phyloP scores from a whole-genome alignment of 2,113 vertebrate species.

The Conger conger region DNA sequence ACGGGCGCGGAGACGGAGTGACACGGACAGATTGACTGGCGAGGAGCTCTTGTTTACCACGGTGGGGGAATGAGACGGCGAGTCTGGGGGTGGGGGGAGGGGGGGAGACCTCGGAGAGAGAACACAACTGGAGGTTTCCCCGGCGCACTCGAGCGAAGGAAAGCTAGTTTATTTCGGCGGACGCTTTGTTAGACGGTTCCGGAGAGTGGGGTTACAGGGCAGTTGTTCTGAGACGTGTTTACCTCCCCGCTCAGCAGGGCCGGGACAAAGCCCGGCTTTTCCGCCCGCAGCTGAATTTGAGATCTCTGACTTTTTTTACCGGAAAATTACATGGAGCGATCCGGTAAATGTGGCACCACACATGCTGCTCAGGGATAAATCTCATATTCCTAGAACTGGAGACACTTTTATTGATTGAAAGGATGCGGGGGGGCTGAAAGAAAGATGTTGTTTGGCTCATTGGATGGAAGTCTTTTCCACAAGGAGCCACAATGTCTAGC shows the following conservation, averaged over 20 bases:
- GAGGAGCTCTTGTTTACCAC: neutral
- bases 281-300: neutral
- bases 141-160: neutral
- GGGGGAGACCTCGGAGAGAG: neutral
- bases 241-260: neutral
- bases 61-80: neutral
- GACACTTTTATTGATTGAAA: neutral
- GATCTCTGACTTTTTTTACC: neutral
- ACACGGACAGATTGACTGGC: neutral
- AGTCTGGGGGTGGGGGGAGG: no score
- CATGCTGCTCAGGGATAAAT: neutral
- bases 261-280: neutral
- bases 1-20: neutral
- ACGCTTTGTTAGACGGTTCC: neutral
- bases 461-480: neutral
- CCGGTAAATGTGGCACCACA: neutral
- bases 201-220: neutral
- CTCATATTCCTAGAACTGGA: neutral
- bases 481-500: neutral
- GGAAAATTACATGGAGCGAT: neutral
- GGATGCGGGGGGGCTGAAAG: neutral
- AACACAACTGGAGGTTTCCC: neutral
- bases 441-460: neutral
- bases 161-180: neutral
- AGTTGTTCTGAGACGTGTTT: neutral